Percentiles rank a stretch among this genome's conserved stretches.
Evolutionary conservation across 2,888 invertebrate genomes (phyloP).

Genomic region (Didymodactylos carnosus): DNA sequence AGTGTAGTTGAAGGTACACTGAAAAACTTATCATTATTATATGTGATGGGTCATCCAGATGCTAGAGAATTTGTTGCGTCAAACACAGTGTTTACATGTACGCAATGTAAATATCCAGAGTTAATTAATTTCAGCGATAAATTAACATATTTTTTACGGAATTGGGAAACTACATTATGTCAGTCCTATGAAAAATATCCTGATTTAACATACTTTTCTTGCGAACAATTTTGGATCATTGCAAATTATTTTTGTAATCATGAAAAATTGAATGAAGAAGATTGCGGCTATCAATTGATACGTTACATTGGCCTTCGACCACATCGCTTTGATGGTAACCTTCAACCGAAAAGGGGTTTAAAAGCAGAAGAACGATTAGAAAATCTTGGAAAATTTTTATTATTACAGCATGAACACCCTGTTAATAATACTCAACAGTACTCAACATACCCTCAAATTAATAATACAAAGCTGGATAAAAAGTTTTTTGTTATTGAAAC

Average conservation of each 20-base stretch:
- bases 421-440: too few species aligned
- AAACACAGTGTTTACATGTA: not conserved
- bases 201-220: not conserved
- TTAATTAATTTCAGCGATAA: not conserved
- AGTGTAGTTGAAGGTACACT: not conserved
- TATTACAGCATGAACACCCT: too few species aligned
- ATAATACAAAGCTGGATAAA: not conserved
- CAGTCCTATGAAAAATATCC: not conserved
- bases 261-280: not conserved
- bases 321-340: not conserved
- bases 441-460: too few species aligned
- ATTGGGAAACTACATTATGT: not conserved
- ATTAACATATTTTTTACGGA: not conserved
- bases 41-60: not conserved
- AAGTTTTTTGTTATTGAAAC: not conserved
- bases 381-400: not conserved
- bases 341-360: not conserved
- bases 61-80: not conserved
- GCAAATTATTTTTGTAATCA: not conserved
- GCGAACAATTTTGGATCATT: not conserved
- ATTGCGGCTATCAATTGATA: not conserved
- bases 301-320: not conserved
- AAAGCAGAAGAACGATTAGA: not conserved
- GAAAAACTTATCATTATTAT: not conserved
- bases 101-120: not conserved